These are phyloP conservation scores for Melieria omissa DNA, from an alignment of 2,888 invertebrate genomes.

Conservation along the genomic window DNA sequence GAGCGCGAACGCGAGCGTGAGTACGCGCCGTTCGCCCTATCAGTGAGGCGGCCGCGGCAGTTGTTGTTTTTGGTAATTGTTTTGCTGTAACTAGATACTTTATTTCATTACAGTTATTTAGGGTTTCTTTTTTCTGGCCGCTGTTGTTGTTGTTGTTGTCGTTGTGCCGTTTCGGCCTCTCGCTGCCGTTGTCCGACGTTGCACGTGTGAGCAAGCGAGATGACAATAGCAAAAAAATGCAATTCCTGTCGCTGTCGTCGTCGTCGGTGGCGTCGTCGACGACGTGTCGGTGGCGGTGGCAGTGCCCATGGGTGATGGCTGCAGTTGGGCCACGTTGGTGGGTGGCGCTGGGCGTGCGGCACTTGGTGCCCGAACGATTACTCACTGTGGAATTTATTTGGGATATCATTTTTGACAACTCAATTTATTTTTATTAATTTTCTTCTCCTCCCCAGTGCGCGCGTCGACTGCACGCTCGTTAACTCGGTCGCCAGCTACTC, in stretches of 20 bases:
- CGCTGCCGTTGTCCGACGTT: conserved; percentile 4
- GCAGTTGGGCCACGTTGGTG: conserved; percentile 9
- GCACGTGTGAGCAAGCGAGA: conserved; percentile 42
- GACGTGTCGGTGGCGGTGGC: neutral
- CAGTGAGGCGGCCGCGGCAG: conserved; percentile 12
- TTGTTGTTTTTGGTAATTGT: conserved; percentile 29
- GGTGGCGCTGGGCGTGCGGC: conserved; percentile 36
- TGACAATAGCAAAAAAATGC: conserved; percentile 54
- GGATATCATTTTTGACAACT: conserved; percentile 67
- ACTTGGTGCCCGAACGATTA: conserved; percentile 61
- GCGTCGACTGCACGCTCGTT: neutral
- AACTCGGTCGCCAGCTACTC: conserved; percentile 7
- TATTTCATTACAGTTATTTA: conserved; percentile 63
- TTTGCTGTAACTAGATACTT: conserved; percentile 54
- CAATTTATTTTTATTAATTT: conserved; percentile 68
- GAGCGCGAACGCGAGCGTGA: conserved; percentile 29
- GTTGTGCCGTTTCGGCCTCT: neutral
- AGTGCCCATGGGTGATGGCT: conserved; percentile 14
- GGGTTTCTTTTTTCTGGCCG: conserved; percentile 41
- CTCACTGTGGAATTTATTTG: conserved; percentile 67
- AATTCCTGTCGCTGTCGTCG: conserved; percentile 56
- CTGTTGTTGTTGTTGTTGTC: conserved; percentile 18
- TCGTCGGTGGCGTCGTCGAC: neutral
- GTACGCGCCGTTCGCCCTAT: neutral
- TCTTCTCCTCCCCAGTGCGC: conserved; percentile 53